Conservation (phyloP, 2,113 vertebrate genomes). For the Seriola quinqueradiata region DNA sequence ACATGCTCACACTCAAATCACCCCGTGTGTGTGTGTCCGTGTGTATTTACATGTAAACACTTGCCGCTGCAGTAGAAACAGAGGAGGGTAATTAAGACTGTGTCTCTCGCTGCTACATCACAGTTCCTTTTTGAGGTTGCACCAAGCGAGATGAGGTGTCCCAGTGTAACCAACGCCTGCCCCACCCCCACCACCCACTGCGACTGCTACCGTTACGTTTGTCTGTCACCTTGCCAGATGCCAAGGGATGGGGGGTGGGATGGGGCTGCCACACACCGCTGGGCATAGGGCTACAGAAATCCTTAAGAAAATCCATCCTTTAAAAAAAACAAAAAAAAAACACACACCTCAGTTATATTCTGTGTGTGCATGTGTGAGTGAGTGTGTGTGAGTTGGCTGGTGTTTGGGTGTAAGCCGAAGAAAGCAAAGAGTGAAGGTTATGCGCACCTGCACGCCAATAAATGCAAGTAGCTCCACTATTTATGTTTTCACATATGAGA, state of each 20-base stretch:
- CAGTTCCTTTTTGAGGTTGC: slow-evolving; percentile 48
- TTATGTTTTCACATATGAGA: background rate
- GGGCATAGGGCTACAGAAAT: slow-evolving; percentile 53
- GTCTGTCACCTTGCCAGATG: slow-evolving; percentile 72
- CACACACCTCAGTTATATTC: slow-evolving; percentile 36
- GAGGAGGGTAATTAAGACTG: slow-evolving; percentile 52
- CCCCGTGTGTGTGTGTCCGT: background rate
- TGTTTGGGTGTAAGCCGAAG: slow-evolving; percentile 49
- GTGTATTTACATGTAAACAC: slow-evolving; percentile 35
- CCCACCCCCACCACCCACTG: background rate
- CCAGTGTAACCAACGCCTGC: slow-evolving; percentile 14
- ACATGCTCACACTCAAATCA: background rate
- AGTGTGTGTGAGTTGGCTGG: slow-evolving; percentile 17
- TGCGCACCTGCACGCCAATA: background rate
- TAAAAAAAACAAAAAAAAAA: slow-evolving; percentile 15
- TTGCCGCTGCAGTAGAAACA: slow-evolving; percentile 8
- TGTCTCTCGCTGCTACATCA: slow-evolving; percentile 12
- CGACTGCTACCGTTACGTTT: slow-evolving; percentile 8
- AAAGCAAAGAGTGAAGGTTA: slow-evolving; percentile 28
- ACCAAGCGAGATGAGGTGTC: slow-evolving; percentile 40
- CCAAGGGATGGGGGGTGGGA: slow-evolving; percentile 2
- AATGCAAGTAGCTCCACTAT: background rate
- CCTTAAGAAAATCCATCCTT: slow-evolving; percentile 28
- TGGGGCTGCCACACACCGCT: slow-evolving; percentile 43
- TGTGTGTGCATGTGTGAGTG: slow-evolving; percentile 23